phyloP scores from a whole-genome alignment of 37 sponge, comb jelly and placozoan species.

The Eunapius fragilis region DNA sequence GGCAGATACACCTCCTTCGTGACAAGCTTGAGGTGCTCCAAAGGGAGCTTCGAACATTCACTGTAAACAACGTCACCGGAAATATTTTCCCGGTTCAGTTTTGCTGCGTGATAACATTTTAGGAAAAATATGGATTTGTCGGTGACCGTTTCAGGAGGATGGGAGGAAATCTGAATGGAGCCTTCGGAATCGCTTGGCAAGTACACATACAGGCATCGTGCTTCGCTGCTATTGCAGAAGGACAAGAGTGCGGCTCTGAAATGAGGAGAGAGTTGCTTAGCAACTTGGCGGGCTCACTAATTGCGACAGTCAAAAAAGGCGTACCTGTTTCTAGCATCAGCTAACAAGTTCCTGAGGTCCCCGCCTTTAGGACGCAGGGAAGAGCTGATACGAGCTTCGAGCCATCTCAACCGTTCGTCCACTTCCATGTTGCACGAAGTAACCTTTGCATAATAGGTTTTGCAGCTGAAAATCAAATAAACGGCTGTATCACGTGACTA shows the following conservation, averaged over 20 bases:
- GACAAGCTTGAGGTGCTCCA: conserved; percentile 41
- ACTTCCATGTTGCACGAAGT: conserved; percentile 58
- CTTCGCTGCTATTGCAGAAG: conserved; percentile 85
- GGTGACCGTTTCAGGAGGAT: conserved; percentile 28
- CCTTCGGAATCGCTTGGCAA: conserved; percentile 1
- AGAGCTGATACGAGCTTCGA: conserved; percentile 81
- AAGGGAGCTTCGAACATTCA: conserved; percentile 65
- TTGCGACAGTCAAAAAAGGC: not conserved
- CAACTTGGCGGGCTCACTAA: not conserved
- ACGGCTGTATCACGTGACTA: no score
- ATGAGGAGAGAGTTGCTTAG: not conserved
- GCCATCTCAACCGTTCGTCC: conserved; percentile 87
- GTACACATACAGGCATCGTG: conserved; percentile 61
- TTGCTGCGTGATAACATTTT: conserved; percentile 85
- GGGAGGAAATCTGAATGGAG: conserved; percentile 26
- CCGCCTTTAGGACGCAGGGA: conserved; percentile 80
- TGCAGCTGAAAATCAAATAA: conserved; percentile 5
- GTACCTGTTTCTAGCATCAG: conserved; percentile 61
- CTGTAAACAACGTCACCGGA: conserved; percentile 71
- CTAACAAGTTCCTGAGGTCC: conserved; percentile 56
- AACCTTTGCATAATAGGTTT: not conserved
- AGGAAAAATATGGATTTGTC: conserved; percentile 81
- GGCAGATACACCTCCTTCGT: conserved; percentile 80
- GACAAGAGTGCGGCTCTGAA: conserved; percentile 72
- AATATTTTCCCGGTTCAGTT: conserved; percentile 81